Base-by-base conservation (phyloP, 2,797 vertebrate genomes). In the Xiphorhynchus erythropygius region DNA sequence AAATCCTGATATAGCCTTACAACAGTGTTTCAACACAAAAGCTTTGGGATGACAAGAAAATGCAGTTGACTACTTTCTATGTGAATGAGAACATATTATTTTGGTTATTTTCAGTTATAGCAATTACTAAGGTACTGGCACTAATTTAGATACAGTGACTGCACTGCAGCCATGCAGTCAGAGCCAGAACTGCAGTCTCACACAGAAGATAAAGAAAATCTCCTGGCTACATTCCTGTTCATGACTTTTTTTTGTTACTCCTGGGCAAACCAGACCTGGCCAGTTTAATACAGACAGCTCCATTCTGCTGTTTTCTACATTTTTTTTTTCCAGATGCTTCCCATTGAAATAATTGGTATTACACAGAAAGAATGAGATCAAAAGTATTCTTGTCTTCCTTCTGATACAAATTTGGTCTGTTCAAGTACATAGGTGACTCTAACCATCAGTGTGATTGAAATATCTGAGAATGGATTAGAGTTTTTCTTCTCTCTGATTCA, bases 161-260 rank as follows among this genome's bases (percentile, higher is more conserved):
- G 10, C 22, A 39, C 52, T 62, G 27, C 25, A 86, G 13, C 18
- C 21, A 17, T n/a, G 23, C 27, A 60, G 14, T 67, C 37, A 71
- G 14, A 79, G 22, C 4, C 33, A 71, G 35, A 93, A 41, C 18
- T 55, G 24, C 30, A 78, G 70, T 42, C 7, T 87, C 24, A 57
- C 6, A 14, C 8, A 41, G 17, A 85, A 71, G 4, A 18, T 25
- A 55, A 87, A 79, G 11, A 69, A 73, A 80, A 80, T 55, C 4
- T 11, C 3, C 2, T 2, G 1, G 7, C 21, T 50, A 53, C 1
- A 27, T 2, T 2, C 4, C 2, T 30, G 35, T 6, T 77, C 6
- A 14, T 30, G 0, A 4, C 3, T 57, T 78, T 55, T 55, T 59
- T 46, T 50, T 83, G 4, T 37, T 83, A 19, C n/a, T 83, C n/a